These are phyloP conservation scores for Noctua janthina DNA, from an alignment of 2,888 invertebrate genomes.

Conservation along the genomic window DNA sequence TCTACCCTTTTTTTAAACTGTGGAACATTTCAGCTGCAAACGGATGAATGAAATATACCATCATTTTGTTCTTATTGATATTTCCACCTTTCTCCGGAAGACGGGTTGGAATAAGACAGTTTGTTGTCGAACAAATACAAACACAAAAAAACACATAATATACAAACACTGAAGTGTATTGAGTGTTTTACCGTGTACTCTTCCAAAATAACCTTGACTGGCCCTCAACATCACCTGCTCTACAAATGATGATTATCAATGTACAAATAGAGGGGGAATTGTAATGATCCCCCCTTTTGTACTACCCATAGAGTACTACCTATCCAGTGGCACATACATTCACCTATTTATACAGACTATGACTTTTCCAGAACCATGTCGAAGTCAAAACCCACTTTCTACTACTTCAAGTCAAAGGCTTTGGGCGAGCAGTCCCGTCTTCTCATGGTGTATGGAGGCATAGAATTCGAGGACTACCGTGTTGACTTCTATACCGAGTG, in stretches of 20 bases:
- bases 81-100: not conserved
- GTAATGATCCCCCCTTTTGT: not conserved
- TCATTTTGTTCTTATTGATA: not conserved
- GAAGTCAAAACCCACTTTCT: slow-evolving; percentile 77
- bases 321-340: not conserved
- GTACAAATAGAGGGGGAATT: not conserved
- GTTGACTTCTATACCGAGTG: slow-evolving; percentile 66
- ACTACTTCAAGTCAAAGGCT: slow-evolving; percentile 91
- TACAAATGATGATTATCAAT: no score
- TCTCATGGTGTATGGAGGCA: slow-evolving; percentile 90
- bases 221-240: not conserved
- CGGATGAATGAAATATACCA: not conserved
- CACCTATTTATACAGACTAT: not conserved
- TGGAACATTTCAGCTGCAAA: not conserved
- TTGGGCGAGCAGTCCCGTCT: slow-evolving; percentile 91
- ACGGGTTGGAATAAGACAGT: not conserved
- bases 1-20: not conserved
- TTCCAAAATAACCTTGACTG: not conserved
- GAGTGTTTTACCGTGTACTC: not conserved
- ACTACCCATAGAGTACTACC: no score
- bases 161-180: not conserved
- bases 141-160: not conserved
- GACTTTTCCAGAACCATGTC: slow-evolving; percentile 29
- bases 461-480: slow-evolving; percentile 91
- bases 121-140: not conserved